phyloP scores from a whole-genome alignment of 2,113 vertebrate genomes.

The Daboia siamensis region DNA sequence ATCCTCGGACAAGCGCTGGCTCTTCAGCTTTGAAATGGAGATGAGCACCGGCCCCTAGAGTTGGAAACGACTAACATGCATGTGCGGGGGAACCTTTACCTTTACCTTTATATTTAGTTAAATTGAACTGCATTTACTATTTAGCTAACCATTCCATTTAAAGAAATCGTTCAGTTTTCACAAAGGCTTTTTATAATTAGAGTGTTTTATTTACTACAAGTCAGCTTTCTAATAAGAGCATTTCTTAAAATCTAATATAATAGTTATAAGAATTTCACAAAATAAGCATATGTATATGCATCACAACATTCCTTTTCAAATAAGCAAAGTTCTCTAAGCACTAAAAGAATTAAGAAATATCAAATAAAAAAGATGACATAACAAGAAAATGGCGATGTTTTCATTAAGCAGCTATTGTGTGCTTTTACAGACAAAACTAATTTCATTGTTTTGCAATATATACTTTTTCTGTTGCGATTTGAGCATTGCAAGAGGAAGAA shows the following conservation, averaged over 20 bases:
- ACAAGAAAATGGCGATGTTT: neutral
- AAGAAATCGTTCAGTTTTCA: neutral
- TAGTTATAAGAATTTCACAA: neutral
- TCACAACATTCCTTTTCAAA: neutral
- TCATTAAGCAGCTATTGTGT: neutral
- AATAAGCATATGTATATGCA: neutral
- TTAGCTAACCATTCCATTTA: neutral
- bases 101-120: neutral
- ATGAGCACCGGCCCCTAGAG: too few species aligned
- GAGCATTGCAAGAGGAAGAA: neutral
- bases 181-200: neutral
- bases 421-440: neutral
- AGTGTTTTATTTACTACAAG: neutral
- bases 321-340: neutral
- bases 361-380: neutral
- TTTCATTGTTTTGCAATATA: neutral
- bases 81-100: too few species aligned
- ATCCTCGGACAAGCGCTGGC: too few species aligned
- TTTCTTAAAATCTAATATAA: neutral
- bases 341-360: neutral
- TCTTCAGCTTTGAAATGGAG: too few species aligned
- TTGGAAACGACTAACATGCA: too few species aligned
- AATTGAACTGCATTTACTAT: neutral
- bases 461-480: neutral
- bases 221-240: neutral